These are phyloP conservation scores for Caenorhabditis afra DNA, from an alignment of 2,888 invertebrate species.

Conservation along the genomic window DNA sequence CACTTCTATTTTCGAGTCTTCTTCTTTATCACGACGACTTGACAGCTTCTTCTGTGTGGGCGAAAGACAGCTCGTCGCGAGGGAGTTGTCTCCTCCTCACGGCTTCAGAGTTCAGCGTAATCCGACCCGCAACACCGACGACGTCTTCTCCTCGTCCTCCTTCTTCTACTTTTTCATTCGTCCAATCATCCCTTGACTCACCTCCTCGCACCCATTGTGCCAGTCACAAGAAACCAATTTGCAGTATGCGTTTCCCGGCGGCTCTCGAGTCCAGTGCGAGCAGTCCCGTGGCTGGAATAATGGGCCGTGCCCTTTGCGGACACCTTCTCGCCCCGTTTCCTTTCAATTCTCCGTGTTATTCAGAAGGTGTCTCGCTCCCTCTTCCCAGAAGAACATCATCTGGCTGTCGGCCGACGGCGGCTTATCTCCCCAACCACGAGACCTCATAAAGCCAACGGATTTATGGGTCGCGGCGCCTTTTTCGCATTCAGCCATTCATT, in stretches of 20 bases:
- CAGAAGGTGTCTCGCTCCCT: constrained; percentile 2
- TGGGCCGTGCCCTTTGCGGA: constrained; percentile 44
- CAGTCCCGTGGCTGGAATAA: constrained; percentile 46
- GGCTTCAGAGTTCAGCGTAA: constrained; percentile 50
- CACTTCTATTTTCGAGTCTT: constrained; percentile 2
- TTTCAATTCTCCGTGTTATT: constrained; percentile 14
- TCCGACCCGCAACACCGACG: constrained; percentile 28
- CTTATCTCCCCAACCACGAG: constrained; percentile 14
- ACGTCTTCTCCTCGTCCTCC: constrained; percentile 16
- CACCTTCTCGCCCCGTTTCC: constrained; percentile 33
- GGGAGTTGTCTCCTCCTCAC: constrained; percentile 26
- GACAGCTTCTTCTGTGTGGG: constrained; percentile 42
- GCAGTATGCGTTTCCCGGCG: constrained; percentile 48
- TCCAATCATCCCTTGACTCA: constrained; percentile 1
- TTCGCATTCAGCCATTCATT: constrained; percentile 46
- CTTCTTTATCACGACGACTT: constrained; percentile 18
- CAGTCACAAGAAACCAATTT: constrained; percentile 50
- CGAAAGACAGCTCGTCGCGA: constrained; percentile 27
- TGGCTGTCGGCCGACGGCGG: constrained; percentile 16
- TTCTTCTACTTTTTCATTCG: constrained; percentile 3
- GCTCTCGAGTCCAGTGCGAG: constrained; percentile 33
- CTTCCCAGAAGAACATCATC: not conserved
- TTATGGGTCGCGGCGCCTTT: constrained; percentile 33
- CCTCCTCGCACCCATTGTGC: constrained; percentile 12
- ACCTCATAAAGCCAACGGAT: constrained; percentile 52